These are phyloP conservation scores for Neuroscelio doddi DNA, from an alignment of 2,888 invertebrate species.

Conservation along the genomic window DNA sequence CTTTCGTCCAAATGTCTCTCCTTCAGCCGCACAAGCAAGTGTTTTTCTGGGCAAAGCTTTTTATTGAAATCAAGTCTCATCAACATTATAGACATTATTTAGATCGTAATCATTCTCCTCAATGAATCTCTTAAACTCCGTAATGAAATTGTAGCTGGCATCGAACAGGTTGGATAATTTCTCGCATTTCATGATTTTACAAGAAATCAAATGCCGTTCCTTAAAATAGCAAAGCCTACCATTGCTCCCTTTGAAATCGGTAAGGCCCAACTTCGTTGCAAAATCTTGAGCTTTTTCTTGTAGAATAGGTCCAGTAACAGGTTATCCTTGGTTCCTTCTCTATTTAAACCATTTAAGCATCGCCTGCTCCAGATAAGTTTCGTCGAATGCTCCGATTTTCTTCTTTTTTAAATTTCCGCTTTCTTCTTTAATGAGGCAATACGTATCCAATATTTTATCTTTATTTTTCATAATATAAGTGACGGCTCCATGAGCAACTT, in stretches of 20 bases:
- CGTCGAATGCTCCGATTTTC: not conserved
- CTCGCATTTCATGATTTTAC: conserved; percentile 25
- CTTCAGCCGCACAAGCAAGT: conserved; percentile 38
- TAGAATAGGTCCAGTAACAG: not conserved
- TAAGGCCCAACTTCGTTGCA: not conserved
- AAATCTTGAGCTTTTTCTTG: no score
- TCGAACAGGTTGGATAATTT: conserved; percentile 23
- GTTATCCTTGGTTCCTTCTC: not conserved
- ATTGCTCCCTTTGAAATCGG: conserved; percentile 14
- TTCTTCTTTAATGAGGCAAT: not conserved
- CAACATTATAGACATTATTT: not conserved
- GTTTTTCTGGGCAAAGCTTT: conserved; percentile 41
- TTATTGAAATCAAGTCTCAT: not conserved
- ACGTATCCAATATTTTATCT: not conserved
- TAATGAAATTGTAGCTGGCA: conserved; percentile 20
- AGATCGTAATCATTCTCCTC: conserved; percentile 5
- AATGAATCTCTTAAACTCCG: conserved; percentile 21
- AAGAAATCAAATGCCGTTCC: conserved; percentile 21
- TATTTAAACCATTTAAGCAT: not conserved
- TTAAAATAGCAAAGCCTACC: conserved; percentile 38
- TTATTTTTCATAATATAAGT: not conserved
- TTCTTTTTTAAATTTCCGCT: not conserved
- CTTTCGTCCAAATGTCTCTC: conserved; percentile 47
- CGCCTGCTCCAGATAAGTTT: not conserved
- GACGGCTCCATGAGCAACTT: not conserved